Conservation (phyloP, 2,888 invertebrate species). For the Mimas tiliae region DNA sequence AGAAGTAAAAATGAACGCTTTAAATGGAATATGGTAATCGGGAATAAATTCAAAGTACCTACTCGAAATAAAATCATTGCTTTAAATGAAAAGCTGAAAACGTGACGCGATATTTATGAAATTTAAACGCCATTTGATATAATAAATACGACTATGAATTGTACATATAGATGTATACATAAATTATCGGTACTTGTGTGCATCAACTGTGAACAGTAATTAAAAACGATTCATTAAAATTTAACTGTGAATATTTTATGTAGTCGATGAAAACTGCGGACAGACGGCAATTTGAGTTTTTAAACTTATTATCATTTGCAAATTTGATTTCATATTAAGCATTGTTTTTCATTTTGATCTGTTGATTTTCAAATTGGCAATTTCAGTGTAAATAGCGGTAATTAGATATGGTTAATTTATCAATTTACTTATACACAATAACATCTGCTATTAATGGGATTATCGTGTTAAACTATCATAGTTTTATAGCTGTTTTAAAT, state of each 20-base stretch:
- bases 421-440: neutral
- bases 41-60: neutral
- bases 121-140: conserved; percentile 14
- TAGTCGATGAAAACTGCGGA: conserved; percentile 39
- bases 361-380: conserved; percentile 37
- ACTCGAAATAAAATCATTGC: conserved; percentile 4
- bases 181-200: conserved; percentile 13
- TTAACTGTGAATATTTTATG: conserved; percentile 44
- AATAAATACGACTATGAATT: neutral
- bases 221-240: conserved; percentile 49
- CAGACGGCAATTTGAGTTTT: conserved; percentile 47
- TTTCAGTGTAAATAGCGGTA: conserved; percentile 35
- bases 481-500: no score
- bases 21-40: conserved; percentile 3
- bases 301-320: conserved; percentile 49
- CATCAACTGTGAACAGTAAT: conserved; percentile 37
- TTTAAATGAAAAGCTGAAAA: conserved; percentile 1
- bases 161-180: conserved; percentile 8
- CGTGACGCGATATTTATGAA: conserved; percentile 14
- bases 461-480: conserved; percentile 27
- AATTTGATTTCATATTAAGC: conserved; percentile 46
- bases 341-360: conserved; percentile 33
- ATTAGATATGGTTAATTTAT: conserved; percentile 34
- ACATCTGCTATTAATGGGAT: neutral
- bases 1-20: neutral